Evolutionary conservation across 2,888 invertebrate genomes (phyloP).

Genomic region (Ecliptopera silaceata): DNA sequence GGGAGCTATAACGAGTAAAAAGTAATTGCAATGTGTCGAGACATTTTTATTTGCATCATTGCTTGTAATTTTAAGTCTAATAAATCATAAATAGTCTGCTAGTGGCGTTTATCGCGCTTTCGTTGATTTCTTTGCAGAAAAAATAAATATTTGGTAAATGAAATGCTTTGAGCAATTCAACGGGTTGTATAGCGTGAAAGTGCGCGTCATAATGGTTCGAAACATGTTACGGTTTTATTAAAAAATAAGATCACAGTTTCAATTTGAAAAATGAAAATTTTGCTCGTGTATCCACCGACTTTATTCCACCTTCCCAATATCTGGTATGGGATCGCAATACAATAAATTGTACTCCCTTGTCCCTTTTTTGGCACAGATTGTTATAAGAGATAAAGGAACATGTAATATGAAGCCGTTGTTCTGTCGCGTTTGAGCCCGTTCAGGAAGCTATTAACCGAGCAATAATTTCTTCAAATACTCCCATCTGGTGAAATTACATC

Average conservation of each 20-base stretch:
- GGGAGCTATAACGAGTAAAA: slow-evolving; percentile 27
- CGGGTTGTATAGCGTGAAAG: not conserved
- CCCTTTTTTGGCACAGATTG: not conserved
- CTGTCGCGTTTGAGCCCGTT: slow-evolving; percentile 22
- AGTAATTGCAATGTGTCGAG: slow-evolving; percentile 45
- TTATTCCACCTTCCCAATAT: not conserved
- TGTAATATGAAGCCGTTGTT: not conserved
- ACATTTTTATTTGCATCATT: slow-evolving; percentile 38
- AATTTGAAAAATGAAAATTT: too few relatives aligned
- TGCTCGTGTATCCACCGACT: not conserved
- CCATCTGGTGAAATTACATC: slow-evolving; percentile 48
- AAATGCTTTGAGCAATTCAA: slow-evolving; percentile 11
- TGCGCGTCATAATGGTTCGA: not conserved
- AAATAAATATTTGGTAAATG: slow-evolving; percentile 22
- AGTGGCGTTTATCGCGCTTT: slow-evolving; percentile 28
- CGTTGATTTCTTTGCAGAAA: slow-evolving; percentile 18
- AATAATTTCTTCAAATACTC: slow-evolving; percentile 40
- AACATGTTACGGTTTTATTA: too few relatives aligned
- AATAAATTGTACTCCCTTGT: not conserved
- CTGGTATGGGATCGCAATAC: not conserved
- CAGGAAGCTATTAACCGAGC: slow-evolving; percentile 33
- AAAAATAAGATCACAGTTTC: too few relatives aligned
- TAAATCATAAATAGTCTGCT: slow-evolving; percentile 27
- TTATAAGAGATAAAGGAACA: slow-evolving; percentile 5
- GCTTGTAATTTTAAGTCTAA: slow-evolving; percentile 28